phyloP scores from a whole-genome alignment of 2,797 vertebrate genomes.

The Okamejei kenojei region DNA sequence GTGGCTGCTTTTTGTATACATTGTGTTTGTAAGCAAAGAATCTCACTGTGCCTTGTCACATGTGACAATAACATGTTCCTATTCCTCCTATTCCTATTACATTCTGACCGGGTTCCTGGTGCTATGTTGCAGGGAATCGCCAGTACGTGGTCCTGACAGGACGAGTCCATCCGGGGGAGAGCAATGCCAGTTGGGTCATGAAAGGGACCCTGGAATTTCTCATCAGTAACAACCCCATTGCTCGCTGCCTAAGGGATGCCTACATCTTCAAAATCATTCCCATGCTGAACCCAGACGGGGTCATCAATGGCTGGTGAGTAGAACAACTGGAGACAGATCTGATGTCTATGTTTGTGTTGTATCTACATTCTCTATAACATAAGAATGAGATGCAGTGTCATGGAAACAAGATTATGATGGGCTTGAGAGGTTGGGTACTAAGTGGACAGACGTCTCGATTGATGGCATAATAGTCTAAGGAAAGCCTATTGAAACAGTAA shows the following conservation, averaged over 20 bases:
- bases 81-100: too few relatives aligned
- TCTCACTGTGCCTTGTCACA: too few relatives aligned
- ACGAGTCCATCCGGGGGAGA: conserved; percentile 84
- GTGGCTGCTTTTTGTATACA: too few relatives aligned
- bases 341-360: background rate
- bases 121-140: conserved; percentile 60
- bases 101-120: background rate
- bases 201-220: conserved; percentile 86
- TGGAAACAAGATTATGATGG: too few relatives aligned
- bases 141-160: conserved; percentile 73
- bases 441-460: too few relatives aligned
- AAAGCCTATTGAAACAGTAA: too few relatives aligned
- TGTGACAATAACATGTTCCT: too few relatives aligned
- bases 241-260: conserved; percentile 71
- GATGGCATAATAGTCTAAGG: too few relatives aligned
- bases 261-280: conserved; percentile 88
- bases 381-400: conserved; percentile 19
- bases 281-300: conserved; percentile 89
- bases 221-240: conserved; percentile 68
- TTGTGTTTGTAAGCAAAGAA: too few relatives aligned
- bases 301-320: conserved; percentile 86
- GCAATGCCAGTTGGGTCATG: conserved; percentile 91
- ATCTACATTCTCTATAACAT: fast-evolving
- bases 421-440: too few relatives aligned
- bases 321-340: background rate